phyloP scores from a whole-genome alignment of 2,113 vertebrate genomes.

The Bufo bufo region DNA sequence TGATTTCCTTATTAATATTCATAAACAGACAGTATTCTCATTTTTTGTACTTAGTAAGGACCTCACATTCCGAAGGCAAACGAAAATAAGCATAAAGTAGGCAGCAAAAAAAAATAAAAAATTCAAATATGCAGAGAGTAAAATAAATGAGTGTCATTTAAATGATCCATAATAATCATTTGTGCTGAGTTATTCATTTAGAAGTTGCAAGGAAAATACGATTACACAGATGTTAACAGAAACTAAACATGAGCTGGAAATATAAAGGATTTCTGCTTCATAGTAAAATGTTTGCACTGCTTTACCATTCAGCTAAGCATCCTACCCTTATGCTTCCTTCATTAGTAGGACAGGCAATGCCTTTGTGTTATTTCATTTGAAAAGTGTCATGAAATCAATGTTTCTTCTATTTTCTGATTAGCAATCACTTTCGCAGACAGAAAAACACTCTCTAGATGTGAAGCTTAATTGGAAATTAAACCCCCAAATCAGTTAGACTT shows the following conservation, averaged over 20 bases:
- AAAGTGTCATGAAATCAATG: conserved; percentile 56
- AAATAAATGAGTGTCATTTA: conserved; percentile 68
- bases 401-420: conserved; percentile 57
- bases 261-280: conserved; percentile 58
- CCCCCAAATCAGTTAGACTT: conserved; percentile 35
- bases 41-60: conserved; percentile 66
- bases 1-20: conserved; percentile 83
- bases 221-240: conserved; percentile 60
- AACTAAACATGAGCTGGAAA: conserved; percentile 58
- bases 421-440: conserved; percentile 46
- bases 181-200: conserved; percentile 60
- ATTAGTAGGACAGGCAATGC: conserved; percentile 55
- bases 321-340: conserved; percentile 49
- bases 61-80: conserved; percentile 70
- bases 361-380: conserved; percentile 50
- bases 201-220: conserved; percentile 59
- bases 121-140: conserved; percentile 62
- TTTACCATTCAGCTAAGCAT: conserved; percentile 43
- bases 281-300: conserved; percentile 56
- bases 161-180: conserved; percentile 62
- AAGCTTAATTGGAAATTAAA: conserved; percentile 46
- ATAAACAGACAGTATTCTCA: conserved; percentile 73
- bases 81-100: conserved; percentile 68
- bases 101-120: conserved; percentile 30
- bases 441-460: conserved; percentile 33